Percentiles rank a stretch among this genome's conserved stretches.
phyloP scores from a whole-genome alignment of 2,113 vertebrate genomes.

The Uropsilus gracilis region DNA sequence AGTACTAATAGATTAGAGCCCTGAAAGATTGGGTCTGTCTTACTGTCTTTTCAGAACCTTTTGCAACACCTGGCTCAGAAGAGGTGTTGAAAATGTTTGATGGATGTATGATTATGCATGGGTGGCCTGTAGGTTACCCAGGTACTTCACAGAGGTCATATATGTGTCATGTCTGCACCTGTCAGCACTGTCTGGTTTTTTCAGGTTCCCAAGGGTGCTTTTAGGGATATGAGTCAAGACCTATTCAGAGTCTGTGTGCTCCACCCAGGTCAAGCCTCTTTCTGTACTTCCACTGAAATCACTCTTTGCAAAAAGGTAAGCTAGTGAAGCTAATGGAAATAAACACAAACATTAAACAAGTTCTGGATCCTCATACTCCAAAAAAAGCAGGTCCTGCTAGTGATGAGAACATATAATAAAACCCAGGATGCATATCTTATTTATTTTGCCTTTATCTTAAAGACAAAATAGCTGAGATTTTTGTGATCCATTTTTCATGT shows the following conservation, averaged over 20 bases:
- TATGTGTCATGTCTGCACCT: not conserved
- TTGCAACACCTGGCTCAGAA: not conserved
- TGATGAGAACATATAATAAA: not conserved
- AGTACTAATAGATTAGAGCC: not conserved
- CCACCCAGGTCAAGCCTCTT: not conserved
- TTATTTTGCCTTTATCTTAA: too few species aligned
- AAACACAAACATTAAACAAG: not conserved
- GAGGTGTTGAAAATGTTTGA: not conserved
- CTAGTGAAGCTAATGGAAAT: not conserved
- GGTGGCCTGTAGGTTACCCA: not conserved
- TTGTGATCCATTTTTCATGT: not conserved
- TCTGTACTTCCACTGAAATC: not conserved
- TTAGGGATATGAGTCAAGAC: not conserved
- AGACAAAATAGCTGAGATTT: not conserved
- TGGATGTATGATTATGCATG: not conserved
- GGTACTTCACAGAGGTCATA: not conserved
- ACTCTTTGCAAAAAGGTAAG: not conserved
- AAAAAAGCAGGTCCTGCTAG: not conserved
- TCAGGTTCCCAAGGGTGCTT: not conserved
- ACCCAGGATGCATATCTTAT: not conserved
- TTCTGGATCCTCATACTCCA: not conserved
- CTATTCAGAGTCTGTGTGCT: accelerated
- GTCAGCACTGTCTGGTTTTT: not conserved
- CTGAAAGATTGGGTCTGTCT: not conserved
- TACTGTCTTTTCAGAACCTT: not conserved